Evolutionary conservation across 2,888 invertebrate species (phyloP).

Genomic region (Phaonia tiefii): DNA sequence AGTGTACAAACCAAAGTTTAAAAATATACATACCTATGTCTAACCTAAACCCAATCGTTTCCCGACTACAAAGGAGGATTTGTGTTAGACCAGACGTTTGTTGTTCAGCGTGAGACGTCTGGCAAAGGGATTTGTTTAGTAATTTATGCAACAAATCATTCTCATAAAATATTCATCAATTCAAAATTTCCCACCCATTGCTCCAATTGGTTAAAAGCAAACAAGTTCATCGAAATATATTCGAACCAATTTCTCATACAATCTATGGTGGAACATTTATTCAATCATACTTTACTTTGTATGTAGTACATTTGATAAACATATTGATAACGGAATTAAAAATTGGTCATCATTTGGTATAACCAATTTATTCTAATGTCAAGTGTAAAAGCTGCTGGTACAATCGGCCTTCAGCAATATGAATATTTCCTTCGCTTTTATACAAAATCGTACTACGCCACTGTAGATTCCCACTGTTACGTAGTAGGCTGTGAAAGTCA

Average conservation of each 20-base stretch:
- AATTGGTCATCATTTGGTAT: slow-evolving; percentile 1
- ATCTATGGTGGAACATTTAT: too few species aligned
- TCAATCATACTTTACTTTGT: too few species aligned
- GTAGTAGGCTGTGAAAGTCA: background rate
- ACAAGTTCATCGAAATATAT: too few species aligned
- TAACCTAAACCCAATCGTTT: background rate
- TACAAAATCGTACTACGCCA: background rate
- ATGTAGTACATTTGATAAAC: too few species aligned
- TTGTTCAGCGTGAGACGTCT: background rate
- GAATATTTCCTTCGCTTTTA: too few species aligned
- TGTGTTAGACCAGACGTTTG: background rate
- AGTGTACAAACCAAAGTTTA: background rate
- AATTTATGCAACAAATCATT: slow-evolving; percentile 69
- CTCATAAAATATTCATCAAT: slow-evolving; percentile 73
- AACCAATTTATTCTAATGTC: slow-evolving; percentile 60
- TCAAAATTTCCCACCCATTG: slow-evolving; percentile 68
- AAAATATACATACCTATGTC: background rate
- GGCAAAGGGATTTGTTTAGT: slow-evolving; percentile 38
- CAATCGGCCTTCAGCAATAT: too few species aligned
- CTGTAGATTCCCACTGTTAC: background rate
- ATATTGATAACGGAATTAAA: too few species aligned
- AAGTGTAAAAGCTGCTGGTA: too few species aligned
- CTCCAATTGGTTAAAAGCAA: too few species aligned
- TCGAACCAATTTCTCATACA: too few species aligned
- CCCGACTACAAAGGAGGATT: background rate